phyloP scores from a whole-genome alignment of 2,888 invertebrate species.

The Nebria salina region DNA sequence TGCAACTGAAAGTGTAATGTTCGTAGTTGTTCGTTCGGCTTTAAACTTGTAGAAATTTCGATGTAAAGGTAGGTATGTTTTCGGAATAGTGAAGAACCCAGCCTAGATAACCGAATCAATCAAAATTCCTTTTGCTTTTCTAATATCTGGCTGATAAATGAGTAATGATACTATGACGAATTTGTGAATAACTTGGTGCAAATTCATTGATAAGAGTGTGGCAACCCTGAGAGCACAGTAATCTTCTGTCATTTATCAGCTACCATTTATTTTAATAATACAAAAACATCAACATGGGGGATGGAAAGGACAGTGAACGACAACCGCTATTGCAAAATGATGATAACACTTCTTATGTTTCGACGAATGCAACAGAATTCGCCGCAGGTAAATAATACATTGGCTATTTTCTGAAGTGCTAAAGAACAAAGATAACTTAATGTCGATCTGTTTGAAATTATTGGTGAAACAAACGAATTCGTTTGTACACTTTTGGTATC shows the following conservation, averaged over 20 bases:
- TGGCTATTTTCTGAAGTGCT: conserved; percentile 29
- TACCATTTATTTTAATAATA: conserved; percentile 41
- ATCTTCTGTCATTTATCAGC: conserved; percentile 45
- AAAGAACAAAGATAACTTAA: conserved; percentile 41
- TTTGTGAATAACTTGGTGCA: neutral
- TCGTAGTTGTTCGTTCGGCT: conserved; percentile 16
- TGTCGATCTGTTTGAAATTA: conserved; percentile 25
- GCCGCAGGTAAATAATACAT: conserved; percentile 43
- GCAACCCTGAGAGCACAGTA: conserved; percentile 40
- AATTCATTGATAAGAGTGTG: conserved; percentile 24
- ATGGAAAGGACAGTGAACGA: conserved; percentile 71
- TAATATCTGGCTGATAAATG: neutral
- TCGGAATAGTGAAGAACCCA: neutral
- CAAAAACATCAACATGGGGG: conserved; percentile 65
- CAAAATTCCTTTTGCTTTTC: neutral
- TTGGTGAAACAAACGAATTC: no score
- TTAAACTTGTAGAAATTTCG: conserved; percentile 4
- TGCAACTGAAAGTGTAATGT: neutral
- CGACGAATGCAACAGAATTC: conserved; percentile 34
- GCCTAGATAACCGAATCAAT: neutral
- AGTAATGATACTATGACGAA: neutral
- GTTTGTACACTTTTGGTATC: conserved; percentile 5
- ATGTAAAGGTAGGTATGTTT: conserved; percentile 5
- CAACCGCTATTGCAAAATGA: conserved; percentile 68
- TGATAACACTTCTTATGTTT: conserved; percentile 52